Evolutionary conservation across 2,888 invertebrate genomes (phyloP), one percentile per base, ranked within the genome.

Genomic region (Mylabris sibirica): DNA sequence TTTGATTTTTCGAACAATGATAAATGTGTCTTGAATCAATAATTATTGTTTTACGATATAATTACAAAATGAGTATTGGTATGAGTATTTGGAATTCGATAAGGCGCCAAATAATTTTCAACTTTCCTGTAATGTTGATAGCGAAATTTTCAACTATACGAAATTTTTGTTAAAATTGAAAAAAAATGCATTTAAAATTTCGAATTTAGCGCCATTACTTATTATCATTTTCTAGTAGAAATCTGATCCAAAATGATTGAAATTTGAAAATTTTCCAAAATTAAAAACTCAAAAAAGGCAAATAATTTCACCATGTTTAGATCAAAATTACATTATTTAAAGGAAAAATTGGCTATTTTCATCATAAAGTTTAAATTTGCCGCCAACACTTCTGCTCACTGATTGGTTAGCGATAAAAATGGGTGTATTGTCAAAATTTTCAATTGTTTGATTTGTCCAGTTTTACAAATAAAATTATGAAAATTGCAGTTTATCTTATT

Each of bases 1-100:
- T 57, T 57, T 57, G 26, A 26, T 57, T 24, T 53, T 53, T 57
- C 3, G 57, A 57, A 57, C 57, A 57, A 57, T 57, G 26, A 57
- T 57, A 57, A 26, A 57, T 57, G 57, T n/a, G 26, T 14, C 24
- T 26, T 24, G 57, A 57, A 57, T 57, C 24, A 24, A 2, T 57
- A 26, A 57, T 57, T 3, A 57, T 24, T 14, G 24, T 57, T 24
- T 22, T 22, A 53, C 20, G 9, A 53, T 53, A 53, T 53, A 53
- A 53, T 53, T 20, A 22, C 20, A 3, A 53, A 44, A 17, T 11
- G 14, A 12, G 3, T 38, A 38, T 38, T 8, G 11, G 38, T n/a
- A n/a, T n/a, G n/a, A n/a, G n/a, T n/a, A 38, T 38, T 38, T 38
- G 9, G 8, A 38, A 38, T 38, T n/a, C n/a, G n/a, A n/a, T n/a